Percentiles rank a stretch among this genome's conserved stretches.
Conservation (phyloP, 1,140 invertebrate species). For the Leptestheria dahalacensis region DNA sequence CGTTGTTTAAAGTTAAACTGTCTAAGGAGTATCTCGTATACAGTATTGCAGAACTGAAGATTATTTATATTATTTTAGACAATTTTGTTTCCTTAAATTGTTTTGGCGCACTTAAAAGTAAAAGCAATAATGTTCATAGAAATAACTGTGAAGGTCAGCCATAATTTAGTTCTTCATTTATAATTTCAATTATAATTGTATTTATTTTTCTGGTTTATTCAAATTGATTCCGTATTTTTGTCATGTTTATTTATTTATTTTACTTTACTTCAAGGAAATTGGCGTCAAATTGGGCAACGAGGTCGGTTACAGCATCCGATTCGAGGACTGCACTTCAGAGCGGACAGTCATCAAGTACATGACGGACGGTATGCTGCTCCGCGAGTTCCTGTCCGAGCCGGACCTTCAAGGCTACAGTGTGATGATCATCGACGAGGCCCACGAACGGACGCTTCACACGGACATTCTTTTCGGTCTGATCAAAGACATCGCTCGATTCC, state of each 20-base stretch:
- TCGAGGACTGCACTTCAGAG: conserved; percentile 64
- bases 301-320: conserved; percentile 61
- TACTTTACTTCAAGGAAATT: conserved; percentile 38
- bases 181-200: too few species aligned
- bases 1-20: too few species aligned
- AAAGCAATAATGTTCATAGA: too few species aligned
- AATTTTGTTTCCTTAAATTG: too few species aligned
- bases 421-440: conserved; percentile 99
- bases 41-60: too few species aligned
- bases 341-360: conserved; percentile 90
- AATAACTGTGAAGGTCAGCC: too few species aligned
- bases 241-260: background rate
- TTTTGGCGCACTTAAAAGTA: too few species aligned
- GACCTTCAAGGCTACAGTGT: conserved; percentile 89
- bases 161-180: too few species aligned
- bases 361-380: conserved; percentile 95
- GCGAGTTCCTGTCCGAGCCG: conserved; percentile 94
- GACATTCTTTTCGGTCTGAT: conserved; percentile 97
- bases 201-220: too few species aligned
- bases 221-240: background rate
- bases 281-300: conserved; percentile 49
- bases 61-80: too few species aligned
- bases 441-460: conserved; percentile 93
- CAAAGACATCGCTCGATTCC: conserved; percentile 91
- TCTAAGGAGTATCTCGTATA: too few species aligned